phyloP scores from a whole-genome alignment of 2,113 vertebrate genomes.

The Macroglossus sobrinus region DNA sequence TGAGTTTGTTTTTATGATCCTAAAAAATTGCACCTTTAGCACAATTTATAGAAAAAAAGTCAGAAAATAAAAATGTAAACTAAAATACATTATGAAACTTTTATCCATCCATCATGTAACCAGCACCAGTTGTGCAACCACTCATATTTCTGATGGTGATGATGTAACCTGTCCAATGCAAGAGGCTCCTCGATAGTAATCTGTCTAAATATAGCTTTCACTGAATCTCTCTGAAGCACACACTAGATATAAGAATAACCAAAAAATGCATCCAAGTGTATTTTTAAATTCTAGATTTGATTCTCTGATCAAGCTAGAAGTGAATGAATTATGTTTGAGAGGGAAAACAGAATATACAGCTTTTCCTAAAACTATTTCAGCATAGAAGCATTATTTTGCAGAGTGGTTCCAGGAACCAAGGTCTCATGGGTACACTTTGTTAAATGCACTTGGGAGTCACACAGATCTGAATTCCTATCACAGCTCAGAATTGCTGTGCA shows the following conservation, averaged over 20 bases:
- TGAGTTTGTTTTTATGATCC: neutral
- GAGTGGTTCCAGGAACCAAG: neutral
- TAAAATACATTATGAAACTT: neutral
- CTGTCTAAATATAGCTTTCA: neutral
- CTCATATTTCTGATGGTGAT: neutral
- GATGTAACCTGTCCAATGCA: neutral
- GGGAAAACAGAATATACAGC: neutral
- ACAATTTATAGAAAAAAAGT: neutral
- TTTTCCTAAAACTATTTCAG: neutral
- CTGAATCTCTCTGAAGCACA: neutral
- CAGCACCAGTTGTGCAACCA: neutral
- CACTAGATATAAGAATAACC: neutral
- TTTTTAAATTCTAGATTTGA: slow-evolving; percentile 17
- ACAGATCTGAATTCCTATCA: neutral
- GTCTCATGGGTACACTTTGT: neutral
- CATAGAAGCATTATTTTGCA: neutral
- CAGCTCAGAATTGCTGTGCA: neutral
- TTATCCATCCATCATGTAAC: neutral
- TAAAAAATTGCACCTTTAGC: neutral
- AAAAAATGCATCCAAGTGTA: neutral
- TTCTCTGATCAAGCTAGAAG: neutral
- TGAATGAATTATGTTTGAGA: neutral
- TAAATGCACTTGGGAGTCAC: neutral
- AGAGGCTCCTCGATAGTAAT: neutral
- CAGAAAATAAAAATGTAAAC: neutral